Conservation (phyloP, 2,888 invertebrate genomes). For the Gryllus longicercus region DNA sequence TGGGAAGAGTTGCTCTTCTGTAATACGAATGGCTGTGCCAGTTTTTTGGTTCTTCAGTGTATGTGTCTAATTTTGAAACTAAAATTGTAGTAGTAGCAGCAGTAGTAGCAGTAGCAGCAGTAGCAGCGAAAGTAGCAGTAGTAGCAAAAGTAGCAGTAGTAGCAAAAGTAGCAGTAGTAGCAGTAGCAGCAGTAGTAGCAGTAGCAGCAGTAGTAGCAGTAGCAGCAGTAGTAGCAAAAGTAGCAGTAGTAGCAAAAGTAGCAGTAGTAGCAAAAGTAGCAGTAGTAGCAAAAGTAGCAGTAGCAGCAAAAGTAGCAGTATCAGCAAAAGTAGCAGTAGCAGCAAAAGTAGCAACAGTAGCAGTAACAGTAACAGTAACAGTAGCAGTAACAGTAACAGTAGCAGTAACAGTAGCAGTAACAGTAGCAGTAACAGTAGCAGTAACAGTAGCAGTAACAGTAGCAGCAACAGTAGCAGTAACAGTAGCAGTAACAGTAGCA, state of each 20-base stretch:
- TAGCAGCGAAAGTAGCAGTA: too few relatives aligned
- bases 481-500: not conserved
- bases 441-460: not conserved
- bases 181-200: too few relatives aligned
- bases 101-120: not conserved
- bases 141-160: too few relatives aligned
- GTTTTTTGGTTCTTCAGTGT: not conserved
- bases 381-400: not conserved
- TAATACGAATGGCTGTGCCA: not conserved
- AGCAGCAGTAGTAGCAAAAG: too few relatives aligned
- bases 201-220: too few relatives aligned
- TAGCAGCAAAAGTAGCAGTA: too few relatives aligned
- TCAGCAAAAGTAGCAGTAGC: not conserved
- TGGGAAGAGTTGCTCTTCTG: not conserved
- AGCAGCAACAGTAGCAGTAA: not conserved
- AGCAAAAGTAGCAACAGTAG: not conserved
- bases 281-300: too few relatives aligned
- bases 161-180: too few relatives aligned
- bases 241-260: too few relatives aligned
- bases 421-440: not conserved
- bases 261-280: too few relatives aligned
- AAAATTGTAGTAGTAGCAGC: slow-evolving; percentile 24
- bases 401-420: not conserved
- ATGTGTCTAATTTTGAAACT: not conserved
- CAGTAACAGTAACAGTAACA: not conserved